phyloP scores from a whole-genome alignment of 2,113 vertebrate genomes.

The Scomber japonicus region DNA sequence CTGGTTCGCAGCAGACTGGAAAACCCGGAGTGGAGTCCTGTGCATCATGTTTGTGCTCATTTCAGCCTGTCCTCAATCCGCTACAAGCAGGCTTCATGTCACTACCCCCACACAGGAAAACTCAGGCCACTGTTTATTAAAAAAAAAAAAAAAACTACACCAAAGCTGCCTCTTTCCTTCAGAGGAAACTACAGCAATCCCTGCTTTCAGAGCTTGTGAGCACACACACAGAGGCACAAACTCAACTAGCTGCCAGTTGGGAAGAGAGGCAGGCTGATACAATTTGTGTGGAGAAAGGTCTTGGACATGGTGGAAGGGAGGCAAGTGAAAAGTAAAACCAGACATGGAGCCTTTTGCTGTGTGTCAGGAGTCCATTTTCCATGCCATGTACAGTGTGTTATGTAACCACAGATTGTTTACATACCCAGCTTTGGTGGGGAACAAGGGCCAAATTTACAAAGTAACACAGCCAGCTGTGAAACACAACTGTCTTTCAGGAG shows the following conservation, averaged over 20 bases:
- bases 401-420: constrained; percentile 84
- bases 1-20: constrained; percentile 83
- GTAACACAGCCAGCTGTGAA: constrained; percentile 48
- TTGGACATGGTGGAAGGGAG: constrained; percentile 68
- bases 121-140: constrained; percentile 10
- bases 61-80: constrained; percentile 37
- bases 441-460: constrained; percentile 66
- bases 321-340: constrained; percentile 78
- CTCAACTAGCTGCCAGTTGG: constrained; percentile 47
- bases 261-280: constrained; percentile 66
- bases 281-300: constrained; percentile 69
- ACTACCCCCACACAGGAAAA: constrained; percentile 28
- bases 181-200: constrained; percentile 34
- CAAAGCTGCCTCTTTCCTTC: constrained; percentile 17
- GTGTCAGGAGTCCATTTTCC: constrained; percentile 61
- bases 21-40: constrained; percentile 89
- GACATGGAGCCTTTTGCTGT: constrained; percentile 68
- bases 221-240: constrained; percentile 46
- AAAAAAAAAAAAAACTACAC: constrained; percentile 18
- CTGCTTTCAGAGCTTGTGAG: constrained; percentile 43
- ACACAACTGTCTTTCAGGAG: constrained; percentile 25
- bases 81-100: constrained; percentile 31
- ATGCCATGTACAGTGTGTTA: constrained; percentile 73
- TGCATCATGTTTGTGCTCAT: constrained; percentile 42
- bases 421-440: constrained; percentile 61